Percentiles rank a stretch among this genome's conserved stretches.
phyloP scores from a whole-genome alignment of 2,113 vertebrate species.

The Oceanodroma tethys region DNA sequence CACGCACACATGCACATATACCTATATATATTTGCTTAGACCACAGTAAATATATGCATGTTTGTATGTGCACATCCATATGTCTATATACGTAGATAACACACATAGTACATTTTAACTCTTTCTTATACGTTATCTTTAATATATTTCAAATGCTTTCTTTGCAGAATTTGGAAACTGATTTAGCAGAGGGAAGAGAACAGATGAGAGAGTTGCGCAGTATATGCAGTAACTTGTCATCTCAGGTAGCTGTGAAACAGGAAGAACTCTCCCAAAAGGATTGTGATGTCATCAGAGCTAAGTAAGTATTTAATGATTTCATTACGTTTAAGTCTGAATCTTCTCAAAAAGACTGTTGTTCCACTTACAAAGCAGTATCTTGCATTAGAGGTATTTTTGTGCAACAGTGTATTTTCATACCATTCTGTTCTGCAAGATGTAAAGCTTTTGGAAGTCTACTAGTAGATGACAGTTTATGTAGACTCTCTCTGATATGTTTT shows the following conservation, averaged over 20 bases:
- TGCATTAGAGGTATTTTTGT: not conserved
- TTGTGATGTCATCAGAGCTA: conserved; percentile 55
- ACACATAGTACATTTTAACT: not conserved
- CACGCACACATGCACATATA: no score
- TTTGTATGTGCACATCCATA: not conserved
- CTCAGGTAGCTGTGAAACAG: conserved; percentile 71
- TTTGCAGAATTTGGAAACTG: conserved; percentile 75
- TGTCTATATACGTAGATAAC: not conserved
- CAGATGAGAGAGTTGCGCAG: conserved; percentile 62
- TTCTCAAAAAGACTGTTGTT: not conserved
- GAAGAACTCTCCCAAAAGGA: conserved; percentile 69
- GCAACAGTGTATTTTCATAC: not conserved
- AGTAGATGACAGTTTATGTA: not conserved
- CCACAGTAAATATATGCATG: not conserved
- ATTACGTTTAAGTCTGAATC: not conserved
- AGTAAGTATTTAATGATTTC: conserved; percentile 34
- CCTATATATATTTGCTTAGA: not conserved
- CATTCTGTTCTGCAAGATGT: not conserved
- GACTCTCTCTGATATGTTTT: not conserved
- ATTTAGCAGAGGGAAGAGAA: conserved; percentile 64
- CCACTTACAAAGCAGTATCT: not conserved
- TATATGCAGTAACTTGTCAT: conserved; percentile 54
- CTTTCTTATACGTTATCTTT: not conserved
- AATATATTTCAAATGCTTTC: not conserved
- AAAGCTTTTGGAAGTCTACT: not conserved